A percentile compares a stretch with the other conserved stretches of the same genome.
These are phyloP conservation scores for Drosophila eohydei DNA, from an alignment of 2,888 invertebrate genomes.

Conservation along the genomic window DNA sequence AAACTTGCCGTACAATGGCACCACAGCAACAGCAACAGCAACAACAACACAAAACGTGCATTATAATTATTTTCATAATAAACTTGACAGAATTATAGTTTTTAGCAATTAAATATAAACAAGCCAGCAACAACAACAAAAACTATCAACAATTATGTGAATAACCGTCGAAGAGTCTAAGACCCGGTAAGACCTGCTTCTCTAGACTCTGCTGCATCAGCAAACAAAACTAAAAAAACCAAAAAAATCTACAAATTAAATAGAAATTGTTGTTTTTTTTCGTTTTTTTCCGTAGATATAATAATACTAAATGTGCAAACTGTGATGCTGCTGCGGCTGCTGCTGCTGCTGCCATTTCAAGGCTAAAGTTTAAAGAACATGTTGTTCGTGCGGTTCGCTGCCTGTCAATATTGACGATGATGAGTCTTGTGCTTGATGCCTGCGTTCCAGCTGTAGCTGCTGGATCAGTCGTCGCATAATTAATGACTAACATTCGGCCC, in stretches of 20 bases:
- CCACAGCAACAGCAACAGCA: constrained; percentile 27
- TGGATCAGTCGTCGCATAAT: constrained; percentile 68
- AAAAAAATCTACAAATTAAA: constrained; percentile 30
- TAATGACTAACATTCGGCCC: constrained; percentile 80
- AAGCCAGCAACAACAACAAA: constrained; percentile 51
- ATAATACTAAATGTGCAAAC: constrained; percentile 71
- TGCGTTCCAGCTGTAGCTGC: constrained; percentile 49
- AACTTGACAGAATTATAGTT: constrained; percentile 82
- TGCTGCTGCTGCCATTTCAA: constrained; percentile 58
- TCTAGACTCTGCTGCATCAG: constrained; percentile 63
- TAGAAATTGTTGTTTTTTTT: constrained; percentile 32
- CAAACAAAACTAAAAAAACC: constrained; percentile 25
- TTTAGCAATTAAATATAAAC: constrained; percentile 80
- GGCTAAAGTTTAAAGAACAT: constrained; percentile 80
- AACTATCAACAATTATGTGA: constrained; percentile 74
- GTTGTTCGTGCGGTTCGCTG: constrained; percentile 59
- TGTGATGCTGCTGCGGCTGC: constrained; percentile 47
- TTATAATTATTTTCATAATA: constrained; percentile 81
- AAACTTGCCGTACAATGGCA: constrained; percentile 73
- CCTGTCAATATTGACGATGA: constrained; percentile 81
- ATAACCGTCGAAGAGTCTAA: constrained; percentile 45
- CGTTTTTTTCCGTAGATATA: constrained; percentile 31
- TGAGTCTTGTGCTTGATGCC: constrained; percentile 65
- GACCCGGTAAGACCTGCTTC: constrained; percentile 62
- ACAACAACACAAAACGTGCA: constrained; percentile 61